A percentile compares a stretch with the other conserved stretches of the same genome.
Evolutionary conservation across 2,113 vertebrate genomes (phyloP).

Genomic region (Emydocephalus ijimae): DNA sequence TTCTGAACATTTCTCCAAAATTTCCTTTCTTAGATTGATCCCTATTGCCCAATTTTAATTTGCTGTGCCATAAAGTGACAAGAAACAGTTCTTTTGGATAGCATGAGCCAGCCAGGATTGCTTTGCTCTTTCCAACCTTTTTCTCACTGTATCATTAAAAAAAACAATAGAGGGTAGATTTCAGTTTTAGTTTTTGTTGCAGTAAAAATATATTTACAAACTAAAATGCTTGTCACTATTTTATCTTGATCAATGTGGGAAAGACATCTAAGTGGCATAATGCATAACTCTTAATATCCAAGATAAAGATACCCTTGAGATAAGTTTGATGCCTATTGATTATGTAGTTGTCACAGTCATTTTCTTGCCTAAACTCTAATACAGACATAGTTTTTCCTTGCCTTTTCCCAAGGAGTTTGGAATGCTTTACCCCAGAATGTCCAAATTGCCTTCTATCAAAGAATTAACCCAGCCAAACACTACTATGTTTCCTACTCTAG

Average conservation of each 20-base stretch:
- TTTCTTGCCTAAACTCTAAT: not conserved
- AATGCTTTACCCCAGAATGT: not conserved
- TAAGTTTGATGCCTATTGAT: not conserved
- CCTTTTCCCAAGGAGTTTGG: not conserved
- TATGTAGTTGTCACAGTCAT: not conserved
- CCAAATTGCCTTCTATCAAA: not conserved
- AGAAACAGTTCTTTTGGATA: not conserved
- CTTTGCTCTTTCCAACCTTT: not conserved
- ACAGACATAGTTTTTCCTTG: not conserved
- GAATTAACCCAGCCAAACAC: not conserved
- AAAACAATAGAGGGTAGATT: not conserved
- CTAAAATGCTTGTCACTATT: not conserved
- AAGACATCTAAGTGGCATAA: not conserved
- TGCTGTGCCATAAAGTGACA: not conserved
- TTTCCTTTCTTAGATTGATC: not conserved
- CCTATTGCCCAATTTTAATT: not conserved
- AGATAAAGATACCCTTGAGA: not conserved
- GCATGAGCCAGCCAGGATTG: not conserved
- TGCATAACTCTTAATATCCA: not conserved
- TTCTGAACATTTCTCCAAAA: not conserved
- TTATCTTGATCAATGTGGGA: not conserved
- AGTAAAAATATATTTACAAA: not conserved
- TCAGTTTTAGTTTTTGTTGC: not conserved
- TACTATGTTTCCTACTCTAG: not conserved
- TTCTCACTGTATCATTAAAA: not conserved